Percentiles rank a stretch among this genome's conserved stretches.
Evolutionary conservation across 2,888 invertebrate species (phyloP).

Genomic region (Philonicus albiceps): DNA sequence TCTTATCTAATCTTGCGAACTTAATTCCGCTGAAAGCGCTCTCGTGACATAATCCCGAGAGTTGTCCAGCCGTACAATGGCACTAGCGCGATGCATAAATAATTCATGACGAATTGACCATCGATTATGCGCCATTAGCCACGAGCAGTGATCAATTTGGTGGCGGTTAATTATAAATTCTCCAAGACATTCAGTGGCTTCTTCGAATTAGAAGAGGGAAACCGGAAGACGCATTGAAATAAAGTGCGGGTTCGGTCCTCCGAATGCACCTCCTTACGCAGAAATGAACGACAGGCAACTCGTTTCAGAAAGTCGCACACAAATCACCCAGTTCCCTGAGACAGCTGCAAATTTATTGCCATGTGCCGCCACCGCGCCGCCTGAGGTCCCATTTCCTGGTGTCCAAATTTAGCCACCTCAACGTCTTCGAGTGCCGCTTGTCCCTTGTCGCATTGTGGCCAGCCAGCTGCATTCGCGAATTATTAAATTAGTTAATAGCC

Average conservation of each 20-base stretch:
- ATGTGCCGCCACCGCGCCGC: not conserved
- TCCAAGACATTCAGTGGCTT: not conserved
- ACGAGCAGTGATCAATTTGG: not conserved
- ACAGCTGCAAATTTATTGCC: slow-evolving; percentile 29
- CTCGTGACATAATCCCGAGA: slow-evolving; percentile 31
- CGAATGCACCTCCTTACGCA: not conserved
- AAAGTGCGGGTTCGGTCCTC: not conserved
- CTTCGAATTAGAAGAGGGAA: not conserved
- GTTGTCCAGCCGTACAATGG: not conserved
- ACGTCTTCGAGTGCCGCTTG: not conserved
- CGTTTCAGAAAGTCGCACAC: not conserved
- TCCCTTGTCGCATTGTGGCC: not conserved
- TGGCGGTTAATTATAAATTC: not conserved
- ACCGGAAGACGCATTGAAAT: not conserved
- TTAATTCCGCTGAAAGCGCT: not conserved
- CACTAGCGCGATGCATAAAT: not conserved
- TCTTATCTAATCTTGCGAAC: not conserved
- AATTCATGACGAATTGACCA: not conserved
- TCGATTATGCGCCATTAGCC: not conserved
- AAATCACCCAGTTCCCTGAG: slow-evolving; percentile 5
- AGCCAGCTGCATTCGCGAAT: not conserved
- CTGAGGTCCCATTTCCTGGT: slow-evolving; percentile 8
- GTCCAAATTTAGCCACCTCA: slow-evolving; percentile 21
- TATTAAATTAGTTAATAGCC: not conserved
- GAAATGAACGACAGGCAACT: not conserved